phyloP scores from a whole-genome alignment of 2,113 vertebrate species.

The Cariama cristata region DNA sequence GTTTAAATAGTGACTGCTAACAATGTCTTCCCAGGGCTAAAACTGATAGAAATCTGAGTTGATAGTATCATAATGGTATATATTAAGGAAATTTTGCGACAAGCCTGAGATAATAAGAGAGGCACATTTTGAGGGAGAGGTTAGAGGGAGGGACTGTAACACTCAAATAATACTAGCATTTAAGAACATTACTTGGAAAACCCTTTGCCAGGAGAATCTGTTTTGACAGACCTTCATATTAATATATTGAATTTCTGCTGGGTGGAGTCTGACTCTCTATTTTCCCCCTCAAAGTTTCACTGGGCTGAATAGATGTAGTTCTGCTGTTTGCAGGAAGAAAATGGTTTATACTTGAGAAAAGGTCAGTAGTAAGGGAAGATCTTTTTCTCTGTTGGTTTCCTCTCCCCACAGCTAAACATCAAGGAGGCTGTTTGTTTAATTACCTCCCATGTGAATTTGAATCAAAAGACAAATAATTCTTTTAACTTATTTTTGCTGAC shows the following conservation, averaged over 20 bases:
- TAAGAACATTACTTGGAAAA: not conserved
- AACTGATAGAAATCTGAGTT: not conserved
- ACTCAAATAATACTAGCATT: not conserved
- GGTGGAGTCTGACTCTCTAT: not conserved
- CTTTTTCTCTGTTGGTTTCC: not conserved
- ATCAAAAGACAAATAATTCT: slow-evolving; percentile 55
- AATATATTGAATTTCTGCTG: not conserved
- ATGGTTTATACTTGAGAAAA: not conserved
- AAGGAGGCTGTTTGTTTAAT: slow-evolving; percentile 43
- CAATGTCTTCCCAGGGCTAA: not conserved
- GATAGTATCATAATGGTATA: not conserved
- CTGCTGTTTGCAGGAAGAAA: not conserved
- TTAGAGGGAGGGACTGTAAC: not conserved
- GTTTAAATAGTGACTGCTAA: not conserved
- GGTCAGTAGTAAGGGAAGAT: not conserved
- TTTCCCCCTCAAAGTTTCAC: not conserved
- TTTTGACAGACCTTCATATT: not conserved
- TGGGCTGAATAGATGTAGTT: not conserved
- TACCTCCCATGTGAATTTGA: slow-evolving; percentile 51
- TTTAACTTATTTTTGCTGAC: slow-evolving; percentile 21
- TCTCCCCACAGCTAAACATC: not conserved
- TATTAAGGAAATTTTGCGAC: not conserved
- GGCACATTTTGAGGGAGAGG: not conserved
- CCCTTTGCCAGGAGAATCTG: not conserved
- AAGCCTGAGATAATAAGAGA: not conserved